Percentiles rank a stretch among this genome's conserved stretches.
These are phyloP conservation scores for Dysmachus trigonus DNA, from an alignment of 2,888 invertebrate genomes.

Conservation along the genomic window DNA sequence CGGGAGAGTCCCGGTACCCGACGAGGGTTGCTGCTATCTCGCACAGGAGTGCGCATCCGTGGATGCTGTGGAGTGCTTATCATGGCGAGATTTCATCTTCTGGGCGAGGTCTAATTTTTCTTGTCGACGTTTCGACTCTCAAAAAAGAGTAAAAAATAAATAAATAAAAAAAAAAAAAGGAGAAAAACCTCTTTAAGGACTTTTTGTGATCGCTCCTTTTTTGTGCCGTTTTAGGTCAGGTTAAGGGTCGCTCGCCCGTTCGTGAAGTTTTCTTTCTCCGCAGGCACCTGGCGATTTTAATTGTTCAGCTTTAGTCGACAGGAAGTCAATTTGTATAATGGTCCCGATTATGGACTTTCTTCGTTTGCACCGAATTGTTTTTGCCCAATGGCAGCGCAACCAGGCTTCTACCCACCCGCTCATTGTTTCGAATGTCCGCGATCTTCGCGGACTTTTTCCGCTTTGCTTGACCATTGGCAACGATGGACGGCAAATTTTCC, in stretches of 20 bases:
- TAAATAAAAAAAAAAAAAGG: not conserved
- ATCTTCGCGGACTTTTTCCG: not conserved
- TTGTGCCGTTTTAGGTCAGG: slow-evolving; percentile 39
- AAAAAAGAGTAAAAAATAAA: not conserved
- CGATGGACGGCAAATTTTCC: not conserved
- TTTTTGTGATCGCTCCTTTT: slow-evolving; percentile 4
- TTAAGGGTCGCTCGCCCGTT: slow-evolving; percentile 30
- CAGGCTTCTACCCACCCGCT: not conserved
- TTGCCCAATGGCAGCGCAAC: not conserved
- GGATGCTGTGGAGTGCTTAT: slow-evolving; percentile 35
- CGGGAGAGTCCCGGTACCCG: not conserved
- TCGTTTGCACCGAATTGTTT: slow-evolving; percentile 21
- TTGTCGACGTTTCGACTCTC: slow-evolving; percentile 4
- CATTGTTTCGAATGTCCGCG: not conserved
- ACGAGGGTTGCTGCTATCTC: not conserved
- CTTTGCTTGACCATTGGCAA: not conserved
- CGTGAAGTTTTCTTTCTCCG: slow-evolving; percentile 14
- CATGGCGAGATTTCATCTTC: slow-evolving; percentile 44
- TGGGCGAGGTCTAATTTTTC: slow-evolving; percentile 43
- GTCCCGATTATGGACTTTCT: slow-evolving; percentile 33
- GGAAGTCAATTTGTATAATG: slow-evolving; percentile 42
- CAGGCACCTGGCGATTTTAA: slow-evolving; percentile 40
- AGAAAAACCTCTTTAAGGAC: slow-evolving; percentile 14
- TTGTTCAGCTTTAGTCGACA: slow-evolving; percentile 34
- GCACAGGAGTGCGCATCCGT: slow-evolving; percentile 29